Evolutionary conservation across 2,797 vertebrate genomes (phyloP), one percentile per base, ranked within the genome.

Genomic region (Phalanger gymnotis): DNA sequence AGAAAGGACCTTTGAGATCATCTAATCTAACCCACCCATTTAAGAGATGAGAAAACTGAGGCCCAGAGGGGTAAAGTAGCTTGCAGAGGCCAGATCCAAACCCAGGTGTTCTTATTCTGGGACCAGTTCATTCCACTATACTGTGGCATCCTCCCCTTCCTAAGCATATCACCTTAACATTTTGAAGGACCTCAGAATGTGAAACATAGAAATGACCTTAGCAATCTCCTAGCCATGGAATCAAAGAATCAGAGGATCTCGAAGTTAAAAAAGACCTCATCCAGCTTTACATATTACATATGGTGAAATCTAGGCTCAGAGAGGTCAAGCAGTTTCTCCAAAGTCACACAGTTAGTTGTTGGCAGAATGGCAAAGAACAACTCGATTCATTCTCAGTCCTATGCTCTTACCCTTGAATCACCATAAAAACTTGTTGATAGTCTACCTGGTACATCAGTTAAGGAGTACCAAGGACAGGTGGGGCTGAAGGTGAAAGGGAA

Each of bases 401-500:
- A 2, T 81, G 73, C 22, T 47, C 40, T 81, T 47, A 11, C n/a
- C 7, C 9, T 31, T 47, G 73, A 27, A 25, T 40, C 73, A 81
- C 73, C 73, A 47, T 81, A 47, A 47, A 73, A 81, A 81, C 73
- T 81, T 47, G 14, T n/a, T n/a, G 73, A 27, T 9, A 27, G 73
- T 47, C 13, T 47, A 1, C 0, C 0, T 0, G 90, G 10, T 2
- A 22, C 9, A 40, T 4, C 11, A 28, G 7, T 47, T 16, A 22
- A 56, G 27, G 34, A 22, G 1, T 0, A 6, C n/a, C n/a, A 14
- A 90, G 16, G 73, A 31, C 22, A 1, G 87, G 66, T 11, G 31
- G 87, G 56, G 25, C 0, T 81, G 0, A 0, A 57, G 89, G 6
- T 4, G 34, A 51, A 55, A 61, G 22, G 34, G 54, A 1, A 0